These are phyloP conservation scores for Popillia japonica DNA, from an alignment of 1,140 invertebrate species.

Conservation along the genomic window DNA sequence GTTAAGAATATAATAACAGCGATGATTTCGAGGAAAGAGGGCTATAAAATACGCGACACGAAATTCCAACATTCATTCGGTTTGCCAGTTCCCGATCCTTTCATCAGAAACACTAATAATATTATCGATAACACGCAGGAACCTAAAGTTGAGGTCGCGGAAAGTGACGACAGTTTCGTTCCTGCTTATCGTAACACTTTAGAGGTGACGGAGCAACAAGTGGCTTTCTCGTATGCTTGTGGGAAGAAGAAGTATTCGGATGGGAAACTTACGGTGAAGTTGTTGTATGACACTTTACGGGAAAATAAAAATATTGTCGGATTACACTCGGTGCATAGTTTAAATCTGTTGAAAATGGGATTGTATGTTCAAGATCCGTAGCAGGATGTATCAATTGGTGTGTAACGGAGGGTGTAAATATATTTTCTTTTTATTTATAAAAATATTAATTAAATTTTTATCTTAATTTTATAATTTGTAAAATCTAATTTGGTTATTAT, in stretches of 20 bases:
- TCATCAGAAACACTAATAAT: conserved; percentile 62
- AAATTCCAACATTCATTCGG: conserved; percentile 65
- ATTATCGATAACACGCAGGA: conserved; percentile 53
- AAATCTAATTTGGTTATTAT: no score
- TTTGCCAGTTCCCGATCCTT: conserved; percentile 65
- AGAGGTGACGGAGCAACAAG: conserved; percentile 54
- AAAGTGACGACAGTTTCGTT: conserved; percentile 53
- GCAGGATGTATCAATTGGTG: no score
- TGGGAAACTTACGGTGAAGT: conserved; percentile 48
- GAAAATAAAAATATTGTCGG: conserved; percentile 52
- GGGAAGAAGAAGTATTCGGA: conserved; percentile 44
- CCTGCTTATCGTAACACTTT: conserved; percentile 51
- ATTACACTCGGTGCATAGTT: conserved; percentile 49
- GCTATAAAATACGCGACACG: conserved; percentile 65
- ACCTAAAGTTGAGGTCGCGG: conserved; percentile 50
- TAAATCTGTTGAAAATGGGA: conserved; percentile 51
- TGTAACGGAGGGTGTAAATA: no score
- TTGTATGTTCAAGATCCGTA: conserved; percentile 46
- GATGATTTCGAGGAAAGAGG: conserved; percentile 63
- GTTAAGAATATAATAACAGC: conserved; percentile 66
- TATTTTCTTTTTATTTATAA: no score
- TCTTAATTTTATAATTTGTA: no score
- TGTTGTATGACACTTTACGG: conserved; percentile 53
- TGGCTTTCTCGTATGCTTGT: conserved; percentile 56
- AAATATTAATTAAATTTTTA: no score